Conservation (phyloP, 2,888 invertebrate genomes). For the Spilarctia lutea region DNA sequence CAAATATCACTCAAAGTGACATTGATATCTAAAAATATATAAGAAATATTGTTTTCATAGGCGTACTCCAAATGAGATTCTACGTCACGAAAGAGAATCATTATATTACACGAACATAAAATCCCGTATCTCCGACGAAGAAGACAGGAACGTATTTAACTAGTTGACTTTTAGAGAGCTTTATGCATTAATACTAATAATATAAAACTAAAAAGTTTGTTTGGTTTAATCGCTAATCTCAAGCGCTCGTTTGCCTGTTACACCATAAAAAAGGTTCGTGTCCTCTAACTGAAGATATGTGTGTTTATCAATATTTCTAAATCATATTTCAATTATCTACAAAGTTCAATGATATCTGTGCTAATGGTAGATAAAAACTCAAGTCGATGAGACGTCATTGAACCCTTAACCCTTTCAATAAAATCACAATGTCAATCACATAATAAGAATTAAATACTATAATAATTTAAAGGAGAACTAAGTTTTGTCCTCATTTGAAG, state of each 20-base stretch:
- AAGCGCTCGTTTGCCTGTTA: no score
- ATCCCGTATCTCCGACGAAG: no score
- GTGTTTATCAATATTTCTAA: not conserved
- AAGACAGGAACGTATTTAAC: no score
- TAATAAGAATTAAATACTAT: not conserved
- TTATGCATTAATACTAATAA: no score
- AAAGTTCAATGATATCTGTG: constrained; percentile 43
- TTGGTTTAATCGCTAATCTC: no score
- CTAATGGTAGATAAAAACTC: constrained; percentile 14
- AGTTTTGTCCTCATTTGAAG: not conserved
- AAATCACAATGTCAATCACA: not conserved
- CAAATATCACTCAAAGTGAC: constrained; percentile 69
- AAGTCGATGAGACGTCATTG: not conserved
- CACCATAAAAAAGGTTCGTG: no score
- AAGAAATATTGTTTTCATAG: constrained; percentile 51
- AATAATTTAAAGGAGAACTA: not conserved
- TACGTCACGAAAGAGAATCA: constrained; percentile 39
- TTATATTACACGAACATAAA: constrained; percentile 30
- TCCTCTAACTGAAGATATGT: no score
- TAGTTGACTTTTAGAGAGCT: no score
- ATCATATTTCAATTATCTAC: constrained; percentile 31
- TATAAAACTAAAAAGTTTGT: no score
- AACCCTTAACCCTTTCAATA: not conserved
- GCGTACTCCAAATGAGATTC: constrained; percentile 32
- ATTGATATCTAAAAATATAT: constrained; percentile 71